phyloP scores from a whole-genome alignment of 2,888 invertebrate species.

The Timema podura region DNA sequence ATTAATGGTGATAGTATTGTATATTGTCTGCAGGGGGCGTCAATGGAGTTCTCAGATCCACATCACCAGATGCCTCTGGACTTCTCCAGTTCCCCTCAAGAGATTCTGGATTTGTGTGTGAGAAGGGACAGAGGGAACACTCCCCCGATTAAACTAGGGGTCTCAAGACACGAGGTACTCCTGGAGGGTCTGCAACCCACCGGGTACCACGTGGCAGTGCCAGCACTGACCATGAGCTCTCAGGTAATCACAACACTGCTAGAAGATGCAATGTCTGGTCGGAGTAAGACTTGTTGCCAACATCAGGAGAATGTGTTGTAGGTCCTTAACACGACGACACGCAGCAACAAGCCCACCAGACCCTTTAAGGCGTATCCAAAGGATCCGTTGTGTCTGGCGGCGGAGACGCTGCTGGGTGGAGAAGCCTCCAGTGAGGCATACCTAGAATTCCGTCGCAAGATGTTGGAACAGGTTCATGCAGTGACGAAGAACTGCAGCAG shows the following conservation, averaged over 20 bases:
- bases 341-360: slow-evolving; percentile 48
- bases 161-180: no score
- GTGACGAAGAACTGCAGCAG: no score
- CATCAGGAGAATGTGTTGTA: slow-evolving; percentile 9
- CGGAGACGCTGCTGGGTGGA: slow-evolving; percentile 50
- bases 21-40: no score
- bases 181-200: no score
- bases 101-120: slow-evolving; percentile 21
- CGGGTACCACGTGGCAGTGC: no score
- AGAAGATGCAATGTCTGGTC: no score
- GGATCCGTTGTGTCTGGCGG: slow-evolving; percentile 54
- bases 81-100: slow-evolving; percentile 17
- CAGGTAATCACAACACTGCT: no score
- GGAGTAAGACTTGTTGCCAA: background rate
- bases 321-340: slow-evolving; percentile 9
- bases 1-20: no score
- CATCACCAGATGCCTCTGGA: slow-evolving; percentile 14
- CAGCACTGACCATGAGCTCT: no score
- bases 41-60: background rate
- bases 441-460: slow-evolving; percentile 63
- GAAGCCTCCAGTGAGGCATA: slow-evolving; percentile 61
- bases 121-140: background rate
- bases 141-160: background rate
- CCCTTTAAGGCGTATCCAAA: slow-evolving; percentile 71
- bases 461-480: slow-evolving; percentile 53